Evolutionary conservation across 2,888 invertebrate genomes (phyloP).

Genomic region (Lithophane socia): DNA sequence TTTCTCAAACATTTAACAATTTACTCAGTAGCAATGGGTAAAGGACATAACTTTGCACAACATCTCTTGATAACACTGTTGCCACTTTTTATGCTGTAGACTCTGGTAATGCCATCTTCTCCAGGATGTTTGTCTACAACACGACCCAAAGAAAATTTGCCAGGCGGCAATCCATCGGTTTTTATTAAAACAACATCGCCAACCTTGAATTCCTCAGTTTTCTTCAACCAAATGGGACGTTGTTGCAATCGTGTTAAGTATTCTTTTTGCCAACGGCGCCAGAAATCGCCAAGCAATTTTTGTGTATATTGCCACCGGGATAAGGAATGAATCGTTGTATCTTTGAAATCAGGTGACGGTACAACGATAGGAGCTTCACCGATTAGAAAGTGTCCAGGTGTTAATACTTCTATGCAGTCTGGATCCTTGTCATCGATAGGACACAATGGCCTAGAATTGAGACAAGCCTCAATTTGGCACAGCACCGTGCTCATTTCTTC

Average conservation of each 20-base stretch:
- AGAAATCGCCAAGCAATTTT: background rate
- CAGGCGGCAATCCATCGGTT: too few species aligned
- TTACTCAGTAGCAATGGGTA: too few species aligned
- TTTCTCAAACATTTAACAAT: too few species aligned
- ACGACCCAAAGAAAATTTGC: too few species aligned
- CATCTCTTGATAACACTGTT: too few species aligned
- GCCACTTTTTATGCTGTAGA: too few species aligned
- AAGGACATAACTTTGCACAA: too few species aligned
- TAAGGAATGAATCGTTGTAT: background rate
- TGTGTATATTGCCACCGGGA: background rate
- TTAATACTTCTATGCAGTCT: background rate
- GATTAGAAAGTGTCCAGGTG: background rate
- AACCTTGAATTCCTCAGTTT: background rate
- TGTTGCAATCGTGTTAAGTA: background rate
- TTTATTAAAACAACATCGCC: background rate
- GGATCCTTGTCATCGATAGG: background rate
- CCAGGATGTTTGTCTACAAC: too few species aligned
- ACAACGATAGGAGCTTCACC: background rate
- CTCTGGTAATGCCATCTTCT: too few species aligned
- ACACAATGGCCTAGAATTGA: constrained; percentile 3
- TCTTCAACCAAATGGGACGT: background rate
- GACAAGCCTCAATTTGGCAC: background rate
- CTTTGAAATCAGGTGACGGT: background rate
- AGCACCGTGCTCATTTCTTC: background rate
- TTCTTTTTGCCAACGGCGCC: background rate